Evolutionary conservation across 2,888 invertebrate species (phyloP).

Genomic region (Pecten maximus): DNA sequence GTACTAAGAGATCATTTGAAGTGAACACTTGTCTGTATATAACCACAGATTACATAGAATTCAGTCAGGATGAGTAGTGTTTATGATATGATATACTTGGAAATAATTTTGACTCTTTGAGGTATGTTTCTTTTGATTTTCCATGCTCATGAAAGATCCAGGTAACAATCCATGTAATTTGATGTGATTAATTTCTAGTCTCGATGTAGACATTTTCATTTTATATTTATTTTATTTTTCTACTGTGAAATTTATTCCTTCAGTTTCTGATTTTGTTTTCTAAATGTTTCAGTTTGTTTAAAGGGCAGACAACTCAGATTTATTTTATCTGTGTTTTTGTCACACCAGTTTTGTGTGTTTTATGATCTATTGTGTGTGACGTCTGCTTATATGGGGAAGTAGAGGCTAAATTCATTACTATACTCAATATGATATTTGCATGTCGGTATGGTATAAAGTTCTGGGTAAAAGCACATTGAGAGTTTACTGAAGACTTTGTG

Average conservation of each 20-base stretch:
- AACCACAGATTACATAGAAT: background rate
- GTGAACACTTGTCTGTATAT: background rate
- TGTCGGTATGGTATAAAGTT: background rate
- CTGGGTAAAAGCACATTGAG: too few species aligned
- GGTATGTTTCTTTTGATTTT: background rate
- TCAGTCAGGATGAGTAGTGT: background rate
- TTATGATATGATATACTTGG: background rate
- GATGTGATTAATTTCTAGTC: background rate
- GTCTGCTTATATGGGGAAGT: too few species aligned
- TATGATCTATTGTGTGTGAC: background rate
- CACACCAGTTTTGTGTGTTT: background rate
- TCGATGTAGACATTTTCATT: background rate
- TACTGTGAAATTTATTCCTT: background rate
- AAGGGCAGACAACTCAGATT: background rate
- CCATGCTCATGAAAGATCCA: conserved; percentile 4
- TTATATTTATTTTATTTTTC: background rate
- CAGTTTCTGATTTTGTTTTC: background rate
- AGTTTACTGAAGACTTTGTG: too few species aligned
- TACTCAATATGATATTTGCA: too few species aligned
- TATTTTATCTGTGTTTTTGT: too few species aligned
- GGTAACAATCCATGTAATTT: background rate
- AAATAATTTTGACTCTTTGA: background rate
- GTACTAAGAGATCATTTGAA: background rate
- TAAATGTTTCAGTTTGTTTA: background rate
- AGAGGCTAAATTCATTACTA: too few species aligned